Conservation (phyloP, 2,797 vertebrate genomes). For the Helarctos malayanus region DNA sequence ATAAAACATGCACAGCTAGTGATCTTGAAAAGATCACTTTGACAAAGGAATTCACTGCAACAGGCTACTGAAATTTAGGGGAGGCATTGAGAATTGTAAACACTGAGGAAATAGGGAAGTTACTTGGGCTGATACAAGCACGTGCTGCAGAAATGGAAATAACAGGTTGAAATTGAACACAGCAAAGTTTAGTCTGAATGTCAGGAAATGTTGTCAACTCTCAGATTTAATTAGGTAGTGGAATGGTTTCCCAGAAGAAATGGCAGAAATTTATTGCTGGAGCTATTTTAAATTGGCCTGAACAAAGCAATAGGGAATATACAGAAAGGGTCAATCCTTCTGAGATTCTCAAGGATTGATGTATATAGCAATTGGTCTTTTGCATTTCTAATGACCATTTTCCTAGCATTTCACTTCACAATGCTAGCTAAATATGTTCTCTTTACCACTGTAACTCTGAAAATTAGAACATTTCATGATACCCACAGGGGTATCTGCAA, state of each 20-base stretch:
- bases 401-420: slow-evolving; percentile 56
- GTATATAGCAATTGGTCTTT: slow-evolving; percentile 53
- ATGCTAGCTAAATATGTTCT: slow-evolving; percentile 21
- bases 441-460: slow-evolving; percentile 37
- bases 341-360: slow-evolving; percentile 59
- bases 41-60: not conserved
- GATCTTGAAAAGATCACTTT: slow-evolving; percentile 59
- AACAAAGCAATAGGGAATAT: slow-evolving; percentile 64
- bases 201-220: slow-evolving; percentile 80
- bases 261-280: slow-evolving; percentile 77
- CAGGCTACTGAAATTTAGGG: not conserved
- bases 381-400: slow-evolving; percentile 70
- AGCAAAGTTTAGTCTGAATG: slow-evolving; percentile 79
- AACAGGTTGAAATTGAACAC: slow-evolving; percentile 68
- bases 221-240: slow-evolving; percentile 79
- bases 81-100: not conserved
- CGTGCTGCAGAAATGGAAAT: slow-evolving; percentile 66
- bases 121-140: slow-evolving; percentile 44
- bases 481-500: not conserved
- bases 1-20: not conserved
- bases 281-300: slow-evolving; percentile 77
- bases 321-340: slow-evolving; percentile 52
- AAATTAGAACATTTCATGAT: slow-evolving; percentile 54
- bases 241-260: slow-evolving; percentile 81
- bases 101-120: not conserved